Evolutionary conservation across 1,140 invertebrate genomes (phyloP).

Genomic region (Drosophila novamexicana): DNA sequence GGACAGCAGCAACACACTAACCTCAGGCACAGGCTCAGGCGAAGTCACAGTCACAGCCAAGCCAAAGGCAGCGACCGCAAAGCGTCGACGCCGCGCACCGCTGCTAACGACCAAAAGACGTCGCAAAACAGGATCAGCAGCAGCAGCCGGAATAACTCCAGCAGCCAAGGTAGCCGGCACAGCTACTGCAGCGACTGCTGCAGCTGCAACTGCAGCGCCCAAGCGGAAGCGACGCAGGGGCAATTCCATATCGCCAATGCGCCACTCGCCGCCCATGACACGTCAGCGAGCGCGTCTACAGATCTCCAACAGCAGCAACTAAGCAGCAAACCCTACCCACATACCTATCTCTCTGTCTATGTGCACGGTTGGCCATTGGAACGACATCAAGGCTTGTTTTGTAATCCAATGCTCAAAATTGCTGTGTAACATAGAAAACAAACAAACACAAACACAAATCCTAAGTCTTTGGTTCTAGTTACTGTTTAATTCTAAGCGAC

Average conservation of each 20-base stretch:
- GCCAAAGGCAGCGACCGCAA: conserved; percentile 50
- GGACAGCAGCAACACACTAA: conserved; percentile 64
- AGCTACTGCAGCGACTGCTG: background rate
- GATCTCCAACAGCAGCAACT: conserved; percentile 67
- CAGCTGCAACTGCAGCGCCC: background rate
- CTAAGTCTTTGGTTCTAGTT: conserved; percentile 68
- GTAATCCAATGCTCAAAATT: conserved; percentile 38
- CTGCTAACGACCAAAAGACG: conserved; percentile 52
- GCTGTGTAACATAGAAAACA: conserved; percentile 35
- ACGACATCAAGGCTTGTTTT: conserved; percentile 2
- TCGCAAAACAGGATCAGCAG: conserved; percentile 30
- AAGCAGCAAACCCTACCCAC: conserved; percentile 7
- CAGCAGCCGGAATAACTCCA: conserved; percentile 11
- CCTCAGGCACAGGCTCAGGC: conserved; percentile 56
- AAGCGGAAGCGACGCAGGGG: conserved; percentile 46
- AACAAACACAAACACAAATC: conserved; percentile 30
- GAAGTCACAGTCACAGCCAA: conserved; percentile 15
- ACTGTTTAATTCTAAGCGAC: conserved; percentile 48
- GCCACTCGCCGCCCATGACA: conserved; percentile 68
- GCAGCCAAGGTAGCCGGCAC: background rate
- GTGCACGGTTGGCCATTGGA: conserved; percentile 39
- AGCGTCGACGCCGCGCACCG: conserved; percentile 66
- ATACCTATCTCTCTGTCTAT: conserved; percentile 20
- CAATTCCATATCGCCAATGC: conserved; percentile 44
- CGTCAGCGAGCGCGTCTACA: conserved; percentile 69